Evolutionary conservation across 1,140 invertebrate genomes (phyloP), one percentile per base, ranked within the genome.

Genomic region (Oryzaephilus surinamensis): DNA sequence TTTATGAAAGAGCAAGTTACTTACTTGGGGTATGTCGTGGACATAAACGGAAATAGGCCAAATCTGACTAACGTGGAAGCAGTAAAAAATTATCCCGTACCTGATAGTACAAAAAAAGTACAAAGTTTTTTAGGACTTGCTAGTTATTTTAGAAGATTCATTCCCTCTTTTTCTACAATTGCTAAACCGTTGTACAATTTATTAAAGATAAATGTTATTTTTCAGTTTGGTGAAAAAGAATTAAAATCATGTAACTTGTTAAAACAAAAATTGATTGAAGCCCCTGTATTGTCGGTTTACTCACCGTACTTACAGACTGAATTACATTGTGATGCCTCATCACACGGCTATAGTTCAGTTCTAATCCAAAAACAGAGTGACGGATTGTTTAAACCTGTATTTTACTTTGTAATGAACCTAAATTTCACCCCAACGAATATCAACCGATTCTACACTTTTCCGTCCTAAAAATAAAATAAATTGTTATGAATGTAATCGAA

Each of bases 91-190:
- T 45, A 30, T 38, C 44, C 47, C 4, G 17, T 3, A 20, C 55
- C 56, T 5, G 14, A 10, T 31, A 43, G 54, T 31, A 33, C 46
- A 1, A 46, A 58, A 32, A 34, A 48, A 2, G 34, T 61, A 8
- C 29, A 48, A 29, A 35, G 49, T 11, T 55, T 51, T 40, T 14
- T 57, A 1, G 53, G 55, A 2, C 34, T 56, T 8, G 41, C 41
- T 7, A 43, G 48, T 17, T 55, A 50, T 31, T 58, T 56, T 38
- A 6, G 57, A 14, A 44, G 49, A 21, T 55, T 55, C 32, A 35
- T 55, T 6, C 28, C 28, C 11, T 23, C 45, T 19, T 55, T 52
- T 43, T 48, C 51, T 0, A 23, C 29, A 1, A 51, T 51, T 19
- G 31, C 47, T 8, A 32, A 28, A 30, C 20, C 30, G 40, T 45